Conservation (phyloP, 2,113 vertebrate species). For the Callionymus lyra region DNA sequence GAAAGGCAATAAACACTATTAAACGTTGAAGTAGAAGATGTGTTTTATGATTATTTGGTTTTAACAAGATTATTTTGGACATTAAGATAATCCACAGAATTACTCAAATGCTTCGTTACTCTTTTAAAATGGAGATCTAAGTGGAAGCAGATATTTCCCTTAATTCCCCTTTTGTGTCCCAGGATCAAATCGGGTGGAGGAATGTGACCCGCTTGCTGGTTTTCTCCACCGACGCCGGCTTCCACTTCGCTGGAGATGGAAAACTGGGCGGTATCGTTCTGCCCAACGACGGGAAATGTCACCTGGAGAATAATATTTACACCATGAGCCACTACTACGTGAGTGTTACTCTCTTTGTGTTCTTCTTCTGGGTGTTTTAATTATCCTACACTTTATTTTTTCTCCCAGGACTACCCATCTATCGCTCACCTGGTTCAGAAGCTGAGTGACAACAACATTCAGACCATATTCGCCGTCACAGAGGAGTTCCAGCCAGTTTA, state of each 20-base stretch:
- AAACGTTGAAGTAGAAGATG: slow-evolving; percentile 16
- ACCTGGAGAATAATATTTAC: slow-evolving; percentile 83
- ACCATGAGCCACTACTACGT: slow-evolving; percentile 99
- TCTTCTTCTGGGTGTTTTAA: background rate
- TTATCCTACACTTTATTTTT: background rate
- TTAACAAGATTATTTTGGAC: slow-evolving; percentile 19
- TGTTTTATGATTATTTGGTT: slow-evolving; percentile 17
- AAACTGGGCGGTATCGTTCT: slow-evolving; percentile 97
- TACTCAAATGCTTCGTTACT: background rate
- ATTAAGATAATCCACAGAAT: slow-evolving; percentile 7
- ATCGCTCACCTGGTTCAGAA: slow-evolving; percentile 98
- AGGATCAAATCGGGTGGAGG: slow-evolving; percentile 95
- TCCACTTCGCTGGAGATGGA: slow-evolving; percentile 96
- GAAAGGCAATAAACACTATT: slow-evolving; percentile 12
- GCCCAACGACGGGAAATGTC: slow-evolving; percentile 94
- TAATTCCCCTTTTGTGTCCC: slow-evolving; percentile 3
- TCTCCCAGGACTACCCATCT: slow-evolving; percentile 88
- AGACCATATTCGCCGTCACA: slow-evolving; percentile 96
- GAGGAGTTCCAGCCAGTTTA: slow-evolving; percentile 95
- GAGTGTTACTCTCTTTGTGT: slow-evolving; percentile 35
- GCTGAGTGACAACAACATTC: slow-evolving; percentile 97
- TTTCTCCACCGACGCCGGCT: slow-evolving; percentile 96
- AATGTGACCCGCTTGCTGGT: slow-evolving; percentile 93
- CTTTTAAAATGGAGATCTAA: background rate
- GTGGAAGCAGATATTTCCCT: background rate